Percentiles rank a stretch among this genome's conserved stretches.
Conservation (phyloP, 1,140 invertebrate species). For the Macrobrachium nipponense region DNA sequence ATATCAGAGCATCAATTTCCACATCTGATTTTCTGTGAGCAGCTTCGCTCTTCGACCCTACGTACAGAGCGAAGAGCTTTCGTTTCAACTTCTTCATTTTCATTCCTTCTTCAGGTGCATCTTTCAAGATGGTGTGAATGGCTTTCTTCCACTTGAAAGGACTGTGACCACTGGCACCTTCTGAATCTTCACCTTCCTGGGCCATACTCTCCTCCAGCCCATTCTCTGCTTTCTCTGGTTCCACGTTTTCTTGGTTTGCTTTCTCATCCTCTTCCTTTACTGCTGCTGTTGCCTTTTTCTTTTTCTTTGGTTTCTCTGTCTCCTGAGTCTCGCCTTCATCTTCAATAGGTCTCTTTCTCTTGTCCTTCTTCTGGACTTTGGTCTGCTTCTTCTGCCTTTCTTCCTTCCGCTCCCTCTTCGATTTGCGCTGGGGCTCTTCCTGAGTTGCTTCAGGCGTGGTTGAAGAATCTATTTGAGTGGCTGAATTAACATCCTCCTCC, state of each 20-base stretch:
- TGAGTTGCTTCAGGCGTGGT: not conserved
- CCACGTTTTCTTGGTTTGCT: not conserved
- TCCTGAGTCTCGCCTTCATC: not conserved
- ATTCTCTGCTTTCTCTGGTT: not conserved
- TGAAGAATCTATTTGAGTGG: too few relatives aligned
- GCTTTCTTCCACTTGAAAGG: not conserved
- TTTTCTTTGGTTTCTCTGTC: not conserved
- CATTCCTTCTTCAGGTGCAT: slow-evolving; percentile 2
- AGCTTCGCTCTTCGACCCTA: not conserved
- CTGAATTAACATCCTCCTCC: not conserved
- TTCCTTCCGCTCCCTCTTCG: not conserved
- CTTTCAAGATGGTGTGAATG: not conserved
- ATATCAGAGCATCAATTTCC: not conserved
- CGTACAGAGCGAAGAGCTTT: not conserved
- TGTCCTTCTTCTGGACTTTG: not conserved
- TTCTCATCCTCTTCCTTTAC: not conserved
- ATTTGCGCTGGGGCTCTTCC: not conserved
- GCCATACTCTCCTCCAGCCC: too few relatives aligned
- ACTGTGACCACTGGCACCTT: too few relatives aligned
- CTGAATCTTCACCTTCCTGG: too few relatives aligned
- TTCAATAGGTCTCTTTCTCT: not conserved
- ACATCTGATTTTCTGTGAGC: not conserved
- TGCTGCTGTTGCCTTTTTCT: not conserved
- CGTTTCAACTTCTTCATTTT: not conserved
- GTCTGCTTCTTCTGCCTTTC: not conserved